These are phyloP conservation scores for Yponomeuta malinellus DNA, from an alignment of 2,888 invertebrate genomes.

Conservation along the genomic window DNA sequence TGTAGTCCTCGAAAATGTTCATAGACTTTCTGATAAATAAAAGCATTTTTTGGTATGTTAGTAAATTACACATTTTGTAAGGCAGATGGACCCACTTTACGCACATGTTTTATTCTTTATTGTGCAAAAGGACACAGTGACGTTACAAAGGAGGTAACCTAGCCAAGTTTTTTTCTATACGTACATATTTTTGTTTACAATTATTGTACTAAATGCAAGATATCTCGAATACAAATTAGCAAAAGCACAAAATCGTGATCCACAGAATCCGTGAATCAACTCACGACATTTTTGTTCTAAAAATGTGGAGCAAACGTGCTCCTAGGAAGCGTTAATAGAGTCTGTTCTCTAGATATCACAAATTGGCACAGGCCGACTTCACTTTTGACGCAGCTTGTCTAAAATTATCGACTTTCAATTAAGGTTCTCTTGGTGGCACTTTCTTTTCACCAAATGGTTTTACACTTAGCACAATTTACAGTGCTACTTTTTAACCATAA, in stretches of 20 bases:
- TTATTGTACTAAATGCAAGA: not conserved
- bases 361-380: constrained; percentile 48
- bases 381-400: constrained; percentile 39
- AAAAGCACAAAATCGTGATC: constrained; percentile 34
- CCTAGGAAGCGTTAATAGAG: constrained; percentile 25
- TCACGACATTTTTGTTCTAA: constrained; percentile 49
- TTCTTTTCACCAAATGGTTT: constrained; percentile 22
- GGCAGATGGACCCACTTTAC: too few relatives aligned
- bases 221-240: constrained; percentile 5
- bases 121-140: too few relatives aligned
- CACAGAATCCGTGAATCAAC: constrained; percentile 49
- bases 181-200: too few relatives aligned
- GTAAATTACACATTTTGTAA: too few relatives aligned
- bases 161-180: too few relatives aligned
- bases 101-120: too few relatives aligned
- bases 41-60: not conserved
- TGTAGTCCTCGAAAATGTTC: constrained; percentile 45
- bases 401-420: constrained; percentile 43
- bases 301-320: constrained; percentile 48
- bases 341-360: constrained; percentile 40
- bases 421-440: constrained; percentile 34
- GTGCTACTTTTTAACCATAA: constrained; percentile 17
- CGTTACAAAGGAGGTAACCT: too few relatives aligned
- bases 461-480: constrained; percentile 21
- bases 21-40: constrained; percentile 55